phyloP scores from a whole-genome alignment of 2,113 vertebrate genomes.

The Alectura lathami region DNA sequence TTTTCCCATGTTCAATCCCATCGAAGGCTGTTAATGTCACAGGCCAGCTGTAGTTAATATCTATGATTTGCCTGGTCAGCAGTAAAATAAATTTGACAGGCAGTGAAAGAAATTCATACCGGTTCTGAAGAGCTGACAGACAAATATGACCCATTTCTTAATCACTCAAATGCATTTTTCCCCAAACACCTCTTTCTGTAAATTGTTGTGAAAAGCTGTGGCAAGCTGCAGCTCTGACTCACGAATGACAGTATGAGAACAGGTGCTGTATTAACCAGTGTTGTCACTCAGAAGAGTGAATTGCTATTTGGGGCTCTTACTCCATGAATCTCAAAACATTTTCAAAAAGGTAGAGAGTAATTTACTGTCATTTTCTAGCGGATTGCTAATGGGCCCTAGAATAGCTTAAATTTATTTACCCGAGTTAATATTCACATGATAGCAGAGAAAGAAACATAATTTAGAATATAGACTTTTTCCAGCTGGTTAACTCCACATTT shows the following conservation, averaged over 20 bases:
- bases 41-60: neutral
- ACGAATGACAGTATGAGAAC: neutral
- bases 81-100: neutral
- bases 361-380: neutral
- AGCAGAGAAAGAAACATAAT: conserved; percentile 2
- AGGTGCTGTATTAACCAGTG: neutral
- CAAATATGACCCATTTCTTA: neutral
- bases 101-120: neutral
- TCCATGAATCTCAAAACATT: neutral
- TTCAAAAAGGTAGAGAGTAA: neutral
- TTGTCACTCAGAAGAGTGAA: neutral
- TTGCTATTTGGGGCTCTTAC: neutral
- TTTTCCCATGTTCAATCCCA: neutral
- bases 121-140: neutral
- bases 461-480: neutral
- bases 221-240: neutral
- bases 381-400: neutral
- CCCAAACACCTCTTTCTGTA: neutral
- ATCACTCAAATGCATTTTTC: neutral
- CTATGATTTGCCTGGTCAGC: neutral
- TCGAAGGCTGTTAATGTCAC: neutral
- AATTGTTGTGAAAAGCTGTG: neutral
- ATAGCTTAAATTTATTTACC: conserved; percentile 19
- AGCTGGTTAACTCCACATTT: neutral
- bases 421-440: neutral